Conservation (phyloP, 2,113 vertebrate species). For the Galemys pyrenaicus region DNA sequence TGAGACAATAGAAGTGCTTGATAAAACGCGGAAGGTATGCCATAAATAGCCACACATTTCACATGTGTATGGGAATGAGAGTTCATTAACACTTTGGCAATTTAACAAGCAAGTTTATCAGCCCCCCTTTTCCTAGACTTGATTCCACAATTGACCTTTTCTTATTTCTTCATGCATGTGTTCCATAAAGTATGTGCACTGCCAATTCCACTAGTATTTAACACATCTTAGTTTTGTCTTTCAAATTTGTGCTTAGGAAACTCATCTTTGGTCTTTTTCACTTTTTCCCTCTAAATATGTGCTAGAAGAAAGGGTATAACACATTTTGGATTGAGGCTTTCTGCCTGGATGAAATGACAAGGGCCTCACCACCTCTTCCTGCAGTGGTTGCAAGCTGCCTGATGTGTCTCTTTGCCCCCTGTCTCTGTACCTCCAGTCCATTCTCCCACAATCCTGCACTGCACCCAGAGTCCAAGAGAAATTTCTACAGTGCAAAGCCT, state of each 20-base stretch:
- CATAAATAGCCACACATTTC: not conserved
- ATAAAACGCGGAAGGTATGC: not conserved
- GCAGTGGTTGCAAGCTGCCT: rapidly evolving
- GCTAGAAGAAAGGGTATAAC: not conserved
- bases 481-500: rapidly evolving
- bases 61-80: rapidly evolving
- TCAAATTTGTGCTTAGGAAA: not conserved
- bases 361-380: rapidly evolving
- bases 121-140: not conserved
- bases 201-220: not conserved
- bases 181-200: not conserved
- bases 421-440: not conserved
- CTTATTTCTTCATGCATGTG: not conserved
- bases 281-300: not conserved
- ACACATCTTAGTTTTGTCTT: not conserved
- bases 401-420: not conserved
- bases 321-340: not conserved
- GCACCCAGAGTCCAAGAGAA: not conserved
- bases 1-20: too few species aligned
- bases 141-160: not conserved
- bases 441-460: rapidly evolving
- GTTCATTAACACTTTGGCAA: rapidly evolving
- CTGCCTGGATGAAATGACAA: not conserved
- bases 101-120: not conserved
- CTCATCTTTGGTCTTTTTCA: not conserved